A percentile compares a stretch with the other conserved stretches of the same genome.
Evolutionary conservation across 2,888 invertebrate species (phyloP).

Genomic region (Synanthedon andrenaeformis): DNA sequence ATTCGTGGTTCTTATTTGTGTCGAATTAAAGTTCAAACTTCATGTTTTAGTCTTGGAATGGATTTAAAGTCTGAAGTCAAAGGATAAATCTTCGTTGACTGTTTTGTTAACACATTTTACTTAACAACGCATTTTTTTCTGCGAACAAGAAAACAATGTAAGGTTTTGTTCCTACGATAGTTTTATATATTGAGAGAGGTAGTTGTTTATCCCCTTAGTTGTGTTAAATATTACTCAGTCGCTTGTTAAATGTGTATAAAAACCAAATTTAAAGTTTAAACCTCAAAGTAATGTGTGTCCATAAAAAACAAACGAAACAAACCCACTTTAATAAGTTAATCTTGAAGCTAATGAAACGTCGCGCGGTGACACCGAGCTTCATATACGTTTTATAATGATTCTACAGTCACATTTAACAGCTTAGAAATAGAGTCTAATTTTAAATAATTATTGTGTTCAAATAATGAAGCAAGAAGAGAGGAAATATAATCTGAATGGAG

Average conservation of each 20-base stretch:
- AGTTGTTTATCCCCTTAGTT: too few species aligned
- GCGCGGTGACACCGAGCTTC: constrained; percentile 31
- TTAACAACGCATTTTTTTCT: too few species aligned
- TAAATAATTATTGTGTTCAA: background rate
- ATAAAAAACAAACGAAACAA: constrained; percentile 17
- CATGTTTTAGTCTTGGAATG: too few species aligned
- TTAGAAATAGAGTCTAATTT: background rate
- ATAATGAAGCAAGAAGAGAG: constrained; percentile 22
- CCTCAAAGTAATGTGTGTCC: constrained; percentile 5
- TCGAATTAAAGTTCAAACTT: too few species aligned
- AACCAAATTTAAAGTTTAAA: background rate
- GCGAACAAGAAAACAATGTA: too few species aligned
- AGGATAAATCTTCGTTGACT: too few species aligned
- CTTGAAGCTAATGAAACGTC: constrained; percentile 51
- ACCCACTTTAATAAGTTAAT: constrained; percentile 51
- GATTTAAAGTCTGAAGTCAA: too few species aligned
- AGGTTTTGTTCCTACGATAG: too few species aligned
- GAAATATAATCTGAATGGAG: constrained; percentile 44
- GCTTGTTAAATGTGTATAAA: background rate
- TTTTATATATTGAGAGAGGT: too few species aligned
- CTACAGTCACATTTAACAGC: constrained; percentile 3
- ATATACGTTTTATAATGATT: constrained; percentile 4
- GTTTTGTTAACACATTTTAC: too few species aligned
- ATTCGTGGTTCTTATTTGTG: too few species aligned
- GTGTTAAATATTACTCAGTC: background rate